Percentiles rank a stretch among this genome's conserved stretches.
phyloP scores from a whole-genome alignment of 2,888 invertebrate species.

The Pristionchus japonicus region DNA sequence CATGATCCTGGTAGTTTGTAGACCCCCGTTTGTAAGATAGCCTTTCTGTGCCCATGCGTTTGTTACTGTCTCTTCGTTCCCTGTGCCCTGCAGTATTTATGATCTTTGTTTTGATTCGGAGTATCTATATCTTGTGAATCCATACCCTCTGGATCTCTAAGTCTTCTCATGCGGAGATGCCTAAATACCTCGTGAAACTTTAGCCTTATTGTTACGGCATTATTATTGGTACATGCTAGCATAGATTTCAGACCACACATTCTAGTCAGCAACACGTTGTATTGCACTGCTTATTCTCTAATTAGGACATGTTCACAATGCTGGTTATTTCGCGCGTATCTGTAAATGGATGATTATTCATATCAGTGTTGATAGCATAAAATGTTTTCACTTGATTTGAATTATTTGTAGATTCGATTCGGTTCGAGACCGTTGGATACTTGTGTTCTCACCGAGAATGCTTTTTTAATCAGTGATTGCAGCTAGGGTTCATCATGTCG shows the following conservation, averaged over 20 bases:
- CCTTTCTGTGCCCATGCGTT: conserved; percentile 8
- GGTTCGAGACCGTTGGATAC: conserved; percentile 9
- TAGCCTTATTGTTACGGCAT: not conserved
- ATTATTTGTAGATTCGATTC: not conserved
- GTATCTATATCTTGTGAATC: conserved; percentile 4
- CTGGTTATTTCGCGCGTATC: not conserved
- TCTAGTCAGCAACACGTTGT: not conserved
- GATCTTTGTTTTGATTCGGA: not conserved
- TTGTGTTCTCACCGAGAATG: not conserved
- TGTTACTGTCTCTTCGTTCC: not conserved
- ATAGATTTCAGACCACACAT: not conserved
- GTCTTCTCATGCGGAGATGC: no score
- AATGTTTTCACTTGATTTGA: not conserved
- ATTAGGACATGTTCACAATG: not conserved
- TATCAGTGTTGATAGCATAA: conserved; percentile 25
- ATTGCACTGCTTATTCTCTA: not conserved
- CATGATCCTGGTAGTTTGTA: conserved; percentile 46
- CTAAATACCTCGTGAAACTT: not conserved
- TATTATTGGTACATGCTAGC: not conserved
- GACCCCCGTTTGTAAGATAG: not conserved
- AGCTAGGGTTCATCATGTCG: conserved; percentile 9
- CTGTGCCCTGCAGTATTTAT: conserved; percentile 30
- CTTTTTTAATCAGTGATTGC: not conserved
- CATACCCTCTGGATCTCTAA: not conserved
- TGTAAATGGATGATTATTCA: not conserved